Evolutionary conservation across 2,888 invertebrate genomes (phyloP), one percentile per base, ranked within the genome.

Genomic region (Charanyca ferruginea): DNA sequence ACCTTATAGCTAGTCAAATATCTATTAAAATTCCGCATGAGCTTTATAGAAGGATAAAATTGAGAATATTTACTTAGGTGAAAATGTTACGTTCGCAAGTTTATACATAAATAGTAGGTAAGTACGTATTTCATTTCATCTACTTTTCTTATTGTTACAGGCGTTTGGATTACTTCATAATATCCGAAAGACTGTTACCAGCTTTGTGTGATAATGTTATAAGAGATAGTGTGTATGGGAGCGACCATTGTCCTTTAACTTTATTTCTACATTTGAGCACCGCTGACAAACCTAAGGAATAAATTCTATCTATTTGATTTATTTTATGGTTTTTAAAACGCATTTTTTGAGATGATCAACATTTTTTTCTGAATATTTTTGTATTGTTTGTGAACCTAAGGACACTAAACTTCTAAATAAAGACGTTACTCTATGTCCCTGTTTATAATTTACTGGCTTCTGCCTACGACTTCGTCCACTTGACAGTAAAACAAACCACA

Each of bases 211-310:
- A 99, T 91, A 98, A 96, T 87, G 96, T 97, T 23, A 98, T 99
- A 79, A 96, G 98, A 53, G 96, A 96, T 62, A 94, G 97, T 77
- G 97, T 99, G 5, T 97, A 96, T 88, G 99, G 99, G 44, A 99
- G 99, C 88, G 99, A 99, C 91, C 99, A 99, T 93, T 99, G 99
- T 89, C 99, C 99, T 0, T 96, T 99, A 79, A 96, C 98, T 44
- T 94, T 99, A 51, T 97, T 97, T 87, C 87, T 98, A 57, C 96
- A 97, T 70, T 84, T 95, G 16, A 93, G 88, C 63, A 94, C 89
- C 48, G 95, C 94, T 2, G 92, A 91, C 69, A 94, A 94, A 84
- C 95, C 94, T 62, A 94, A 94, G 73, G 94, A 94, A 85, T 92
- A 88, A 69, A 11, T 35, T 13, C 44, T n/a, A 20, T 20, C n/a